Evolutionary conservation across 1,140 invertebrate species (phyloP).

Genomic region (Cyclina sinensis): DNA sequence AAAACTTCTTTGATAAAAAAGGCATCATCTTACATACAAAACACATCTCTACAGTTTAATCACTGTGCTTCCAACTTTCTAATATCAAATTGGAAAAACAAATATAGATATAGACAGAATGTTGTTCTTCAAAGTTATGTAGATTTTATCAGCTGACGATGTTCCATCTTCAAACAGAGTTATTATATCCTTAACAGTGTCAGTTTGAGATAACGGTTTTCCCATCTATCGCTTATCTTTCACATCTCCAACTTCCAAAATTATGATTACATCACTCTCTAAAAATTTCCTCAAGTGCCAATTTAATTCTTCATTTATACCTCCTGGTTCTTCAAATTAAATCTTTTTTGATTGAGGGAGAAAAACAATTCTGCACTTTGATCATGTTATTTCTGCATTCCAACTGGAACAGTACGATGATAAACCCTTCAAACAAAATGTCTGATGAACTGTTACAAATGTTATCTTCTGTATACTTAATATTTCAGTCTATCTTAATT

Average conservation of each 20-base stretch:
- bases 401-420: no score
- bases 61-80: neutral
- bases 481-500: no score
- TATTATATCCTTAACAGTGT: constrained; percentile 1
- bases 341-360: neutral
- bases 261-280: constrained; percentile 7
- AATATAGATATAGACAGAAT: neutral
- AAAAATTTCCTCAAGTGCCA: neutral
- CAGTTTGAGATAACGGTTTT: neutral
- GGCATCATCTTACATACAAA: no score
- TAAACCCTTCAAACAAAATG: no score
- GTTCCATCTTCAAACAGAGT: constrained; percentile 3
- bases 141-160: neutral
- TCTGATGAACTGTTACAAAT: no score
- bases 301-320: neutral
- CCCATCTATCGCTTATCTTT: neutral
- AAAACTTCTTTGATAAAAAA: no score
- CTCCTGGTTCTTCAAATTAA: constrained; percentile 1
- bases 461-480: no score
- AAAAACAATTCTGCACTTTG: no score
- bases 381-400: no score
- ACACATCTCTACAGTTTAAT: neutral
- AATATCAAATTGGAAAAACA: neutral
- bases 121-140: neutral
- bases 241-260: constrained; percentile 4